Evolutionary conservation across 1,140 invertebrate species (phyloP), one percentile per base, ranked within the genome.

Genomic region (Antheraea pernyi): DNA sequence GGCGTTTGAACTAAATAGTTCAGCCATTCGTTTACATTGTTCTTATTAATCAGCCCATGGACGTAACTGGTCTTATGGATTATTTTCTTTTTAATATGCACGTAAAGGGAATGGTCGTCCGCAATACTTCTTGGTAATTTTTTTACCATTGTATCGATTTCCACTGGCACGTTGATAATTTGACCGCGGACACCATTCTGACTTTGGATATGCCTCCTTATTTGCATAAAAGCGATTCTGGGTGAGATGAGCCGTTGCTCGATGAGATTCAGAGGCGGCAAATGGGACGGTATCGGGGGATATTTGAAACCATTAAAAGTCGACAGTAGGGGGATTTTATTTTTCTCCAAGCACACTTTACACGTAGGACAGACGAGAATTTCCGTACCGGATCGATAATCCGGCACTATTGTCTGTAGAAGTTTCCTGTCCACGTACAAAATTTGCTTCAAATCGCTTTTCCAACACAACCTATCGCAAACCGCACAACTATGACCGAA

Each of bases 81-180:
- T 18, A 58, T 22, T 36, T 73, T 76, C 58, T 69, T 73, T 64
- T 76, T 67, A 8, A 76, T 42, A 65, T 76, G 65, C 11, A 73
- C 71, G 65, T 77, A 68, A 68, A 77, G 53, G 46, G 69, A 76
- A 67, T 74, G 75, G n/a, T 74, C 72, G 53, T 77, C 72, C 39
- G 67, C 7, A 36, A 77, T 70, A 30, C 70, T 42, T 72, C 75
- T 67, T 68, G 75, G 72, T 19, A 77, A 64, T 74, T 65, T 59
- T 42, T 58, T 69, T n/a, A 77, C 68, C 68, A 74, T 74, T 67
- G 75, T 74, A 72, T 77, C 37, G 30, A 74, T 67, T 60, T 59
- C 22, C 4, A 74, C 48, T 65, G 75, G 75, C 67, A 77, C 53
- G 71, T 77, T 77, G 48, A 77, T 74, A 39, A 71, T 67, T 39